Percentiles rank a stretch among this genome's conserved stretches.
Conservation (phyloP, 2,113 vertebrate genomes). For the Agelaius tricolor region DNA sequence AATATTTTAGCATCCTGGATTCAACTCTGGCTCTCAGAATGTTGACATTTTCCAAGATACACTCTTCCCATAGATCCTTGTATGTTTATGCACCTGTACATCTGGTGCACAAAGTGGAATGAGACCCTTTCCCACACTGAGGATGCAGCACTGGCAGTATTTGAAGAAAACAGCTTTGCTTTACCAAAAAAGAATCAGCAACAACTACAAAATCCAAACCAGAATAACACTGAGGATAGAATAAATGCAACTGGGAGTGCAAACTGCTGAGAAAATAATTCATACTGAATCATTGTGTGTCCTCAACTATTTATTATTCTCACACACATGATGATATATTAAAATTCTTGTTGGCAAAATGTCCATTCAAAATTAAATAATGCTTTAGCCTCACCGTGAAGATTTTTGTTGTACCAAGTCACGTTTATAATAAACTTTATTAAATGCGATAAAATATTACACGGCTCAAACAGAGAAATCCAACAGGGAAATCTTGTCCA, state of each 20-base stretch:
- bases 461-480: constrained; percentile 6
- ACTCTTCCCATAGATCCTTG: neutral
- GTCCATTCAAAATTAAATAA: constrained; percentile 9
- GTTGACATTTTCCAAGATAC: neutral
- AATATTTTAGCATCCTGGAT: neutral
- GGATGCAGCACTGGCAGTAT: neutral
- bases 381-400: neutral
- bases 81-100: neutral
- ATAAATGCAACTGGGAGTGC: accelerated
- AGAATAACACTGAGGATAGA: neutral
- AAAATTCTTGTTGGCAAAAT: constrained; percentile 8
- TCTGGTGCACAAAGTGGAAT: neutral
- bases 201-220: neutral
- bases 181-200: neutral
- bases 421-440: constrained; percentile 25
- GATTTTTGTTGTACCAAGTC: neutral
- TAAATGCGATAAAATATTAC: constrained; percentile 19
- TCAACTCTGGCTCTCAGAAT: neutral
- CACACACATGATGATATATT: neutral
- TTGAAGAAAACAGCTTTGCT: neutral
- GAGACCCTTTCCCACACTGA: neutral
- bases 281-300: neutral
- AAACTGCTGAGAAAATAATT: neutral
- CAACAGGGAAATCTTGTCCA: constrained; percentile 13
- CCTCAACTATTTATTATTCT: neutral